Base-by-base conservation (phyloP, 2,888 invertebrate genomes). In the Bombylius discolor region DNA sequence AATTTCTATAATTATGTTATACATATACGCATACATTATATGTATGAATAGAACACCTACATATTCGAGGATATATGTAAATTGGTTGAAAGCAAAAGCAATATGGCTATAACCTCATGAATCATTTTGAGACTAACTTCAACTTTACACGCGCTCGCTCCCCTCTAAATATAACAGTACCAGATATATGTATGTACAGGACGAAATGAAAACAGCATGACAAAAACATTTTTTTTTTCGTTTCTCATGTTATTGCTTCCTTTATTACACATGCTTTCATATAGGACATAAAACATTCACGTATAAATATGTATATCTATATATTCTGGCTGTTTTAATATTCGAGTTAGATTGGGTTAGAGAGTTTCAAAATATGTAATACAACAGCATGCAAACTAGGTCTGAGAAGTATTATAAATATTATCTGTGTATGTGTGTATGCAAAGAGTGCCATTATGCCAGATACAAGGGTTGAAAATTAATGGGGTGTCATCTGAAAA, bases 401-500 rank as follows among this genome's bases (percentile, higher is more conserved):
- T 23, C 23, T 23, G 23, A 23, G 23, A 23, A 23, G 23, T 23
- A 23, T 23, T 23, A 23, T 23, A n/a, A n/a, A 23, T 23, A 23
- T 23, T 23, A 3, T 23, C 23, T 23, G 36, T 8, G 9, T 36
- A 36, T 36, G 11, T 42, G 39, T 42, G 4, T 11, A 11, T 39
- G 39, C 5, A 34, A 34, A 6, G 7, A 34, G 34, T 34, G 34
- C 7, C 7, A 39, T 39, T 9, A 39, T 42, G 39, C 39, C 39
- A 42, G 39, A 42, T 42, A 42, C 39, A 42, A 42, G 39, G 34
- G 11, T 52, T 34, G 14, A 42, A 55, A 61, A 62, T 58, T 57
- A 60, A 62, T 62, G 58, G 62, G 59, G 61, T 62, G 62, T 60
- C 61, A 62, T 61, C 61, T 58, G 57, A 64, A 67, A 65, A 66